A percentile compares a stretch with the other conserved stretches of the same genome.
These are phyloP conservation scores for Baccha elongata DNA, from an alignment of 2,888 invertebrate genomes.

Conservation along the genomic window DNA sequence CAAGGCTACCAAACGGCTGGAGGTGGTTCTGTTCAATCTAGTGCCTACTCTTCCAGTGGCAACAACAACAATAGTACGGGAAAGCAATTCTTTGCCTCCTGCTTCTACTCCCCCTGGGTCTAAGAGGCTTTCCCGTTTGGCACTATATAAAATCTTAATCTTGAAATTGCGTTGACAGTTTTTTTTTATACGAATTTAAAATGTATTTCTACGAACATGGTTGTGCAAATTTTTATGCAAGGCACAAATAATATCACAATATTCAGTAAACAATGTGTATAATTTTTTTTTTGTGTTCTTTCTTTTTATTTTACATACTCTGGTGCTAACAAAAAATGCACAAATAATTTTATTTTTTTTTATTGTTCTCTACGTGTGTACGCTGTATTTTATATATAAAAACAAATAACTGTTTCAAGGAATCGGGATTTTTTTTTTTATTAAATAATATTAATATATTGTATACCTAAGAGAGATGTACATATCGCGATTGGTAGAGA, in stretches of 20 bases:
- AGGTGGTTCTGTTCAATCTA: constrained; percentile 49
- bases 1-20: constrained; percentile 82
- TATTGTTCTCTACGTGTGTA: neutral
- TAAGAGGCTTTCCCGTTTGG: too few species aligned
- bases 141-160: too few species aligned
- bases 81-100: constrained; percentile 80
- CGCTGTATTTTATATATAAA: constrained; percentile 17
- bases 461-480: constrained; percentile 45
- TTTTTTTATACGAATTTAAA: constrained; percentile 11
- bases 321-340: constrained; percentile 47
- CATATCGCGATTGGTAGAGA: constrained; percentile 57
- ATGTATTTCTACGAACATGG: constrained; percentile 38
- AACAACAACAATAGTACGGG: constrained; percentile 74
- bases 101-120: constrained; percentile 81
- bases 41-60: constrained; percentile 62
- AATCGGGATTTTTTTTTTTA: constrained; percentile 3
- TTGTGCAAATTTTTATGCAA: constrained; percentile 41
- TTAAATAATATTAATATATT: constrained; percentile 20
- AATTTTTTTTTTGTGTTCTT: constrained; percentile 10
- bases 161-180: neutral
- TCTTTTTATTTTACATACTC: neutral
- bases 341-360: constrained; percentile 24
- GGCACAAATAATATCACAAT: constrained; percentile 51
- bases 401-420: neutral
- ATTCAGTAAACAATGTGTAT: constrained; percentile 1